phyloP scores from a whole-genome alignment of 2,797 vertebrate genomes.

The Eupleurogrammus muticus region DNA sequence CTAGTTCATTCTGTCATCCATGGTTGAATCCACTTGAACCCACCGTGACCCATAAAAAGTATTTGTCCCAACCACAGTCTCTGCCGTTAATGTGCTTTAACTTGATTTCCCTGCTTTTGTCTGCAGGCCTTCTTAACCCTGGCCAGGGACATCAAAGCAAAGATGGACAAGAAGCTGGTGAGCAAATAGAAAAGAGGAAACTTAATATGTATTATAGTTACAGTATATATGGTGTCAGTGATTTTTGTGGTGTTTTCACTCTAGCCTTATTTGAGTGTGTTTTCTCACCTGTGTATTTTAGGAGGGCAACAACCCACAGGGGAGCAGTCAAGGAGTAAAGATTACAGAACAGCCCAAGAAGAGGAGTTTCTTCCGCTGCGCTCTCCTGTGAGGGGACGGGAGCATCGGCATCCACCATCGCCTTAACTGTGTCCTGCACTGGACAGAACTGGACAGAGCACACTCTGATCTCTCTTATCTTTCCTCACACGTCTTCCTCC shows the following conservation, averaged over 20 bases:
- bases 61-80: not conserved
- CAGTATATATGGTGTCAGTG: not conserved
- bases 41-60: not conserved
- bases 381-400: conserved; percentile 88
- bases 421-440: conserved; percentile 83
- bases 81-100: not conserved
- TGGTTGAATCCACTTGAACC: not conserved
- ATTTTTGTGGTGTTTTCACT: not conserved
- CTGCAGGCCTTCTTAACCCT: conserved; percentile 95
- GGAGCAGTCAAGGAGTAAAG: conserved; percentile 94
- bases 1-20: not conserved
- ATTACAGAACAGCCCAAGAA: conserved; percentile 96
- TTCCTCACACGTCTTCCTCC: conserved; percentile 47
- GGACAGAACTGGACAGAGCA: conserved; percentile 90
- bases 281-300: conserved; percentile 65
- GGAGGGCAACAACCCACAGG: conserved; percentile 97
- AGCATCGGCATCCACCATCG: conserved; percentile 71
- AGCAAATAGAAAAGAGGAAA: conserved; percentile 59
- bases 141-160: conserved; percentile 98
- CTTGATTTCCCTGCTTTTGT: conserved; percentile 39
- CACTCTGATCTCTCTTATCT: conserved; percentile 54
- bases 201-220: not conserved
- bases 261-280: not conserved
- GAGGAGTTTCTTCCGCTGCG: conserved; percentile 97
- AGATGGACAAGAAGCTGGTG: conserved; percentile 99